Conservation (phyloP, 2,797 vertebrate species). For the Sorex maritimensis region DNA sequence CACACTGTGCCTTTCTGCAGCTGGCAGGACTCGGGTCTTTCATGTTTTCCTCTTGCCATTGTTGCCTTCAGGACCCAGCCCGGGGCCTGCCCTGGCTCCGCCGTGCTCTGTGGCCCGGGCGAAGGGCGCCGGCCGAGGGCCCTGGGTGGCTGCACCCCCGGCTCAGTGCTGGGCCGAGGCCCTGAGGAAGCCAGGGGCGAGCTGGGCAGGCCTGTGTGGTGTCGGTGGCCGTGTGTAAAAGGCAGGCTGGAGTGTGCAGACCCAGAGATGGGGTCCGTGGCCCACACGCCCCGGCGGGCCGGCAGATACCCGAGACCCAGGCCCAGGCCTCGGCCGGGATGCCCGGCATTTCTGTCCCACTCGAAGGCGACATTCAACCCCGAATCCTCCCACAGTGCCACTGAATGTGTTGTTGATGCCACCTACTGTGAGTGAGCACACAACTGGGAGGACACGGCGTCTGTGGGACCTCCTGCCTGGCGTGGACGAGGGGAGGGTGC, state of each 20-base stretch:
- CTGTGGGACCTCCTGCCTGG: background rate
- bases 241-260: background rate
- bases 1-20: too few species aligned
- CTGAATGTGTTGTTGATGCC: background rate
- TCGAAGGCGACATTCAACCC: too few species aligned
- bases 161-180: too few species aligned
- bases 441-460: background rate
- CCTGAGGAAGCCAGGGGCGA: background rate
- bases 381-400: background rate
- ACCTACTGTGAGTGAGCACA: background rate
- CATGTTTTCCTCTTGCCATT: too few species aligned
- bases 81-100: too few species aligned
- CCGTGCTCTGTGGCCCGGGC: too few species aligned
- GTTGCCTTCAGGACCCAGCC: too few species aligned
- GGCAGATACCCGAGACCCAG: too few species aligned
- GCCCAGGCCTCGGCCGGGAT: background rate
- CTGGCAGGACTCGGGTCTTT: too few species aligned
- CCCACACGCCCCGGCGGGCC: background rate
- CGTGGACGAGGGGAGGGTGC: accelerated
- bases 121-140: too few species aligned
- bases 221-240: accelerated
- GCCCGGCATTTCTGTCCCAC: background rate
- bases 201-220: too few species aligned
- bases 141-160: too few species aligned
- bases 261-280: background rate